Base-by-base conservation (phyloP, 2,888 invertebrate genomes). In the Subacronicta megacephala region DNA sequence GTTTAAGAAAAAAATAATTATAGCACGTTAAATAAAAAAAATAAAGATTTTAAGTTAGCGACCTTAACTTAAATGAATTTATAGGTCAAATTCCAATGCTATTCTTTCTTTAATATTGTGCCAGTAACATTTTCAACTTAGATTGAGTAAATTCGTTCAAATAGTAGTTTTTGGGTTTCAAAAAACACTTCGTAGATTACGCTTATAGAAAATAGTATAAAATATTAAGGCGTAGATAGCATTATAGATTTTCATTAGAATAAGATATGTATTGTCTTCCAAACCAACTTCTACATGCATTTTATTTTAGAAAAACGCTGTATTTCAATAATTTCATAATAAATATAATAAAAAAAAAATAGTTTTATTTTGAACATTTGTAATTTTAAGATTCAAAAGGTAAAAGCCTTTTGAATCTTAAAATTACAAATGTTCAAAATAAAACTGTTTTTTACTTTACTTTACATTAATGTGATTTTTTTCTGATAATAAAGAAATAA, bases 221-320 rank as follows among this genome's bases (percentile, higher is more conserved):
- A 20, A 36, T 0, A 9, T 9, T 43, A 36, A 23, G 7, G 0
- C 33, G 17, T 62, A 55, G 42, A 12, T 46, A 15, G 49, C 49
- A 62, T 41, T 56, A 51, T 18, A 15, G 46, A 13, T 62, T 40
- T 52, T 49, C 29, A 29, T 52, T 54, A 67, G n/a, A 51, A 20
- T 69, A 53, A 44, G 49, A 44, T 56, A 43, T 55, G 23, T 53
- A 56, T 55, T 41, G 72, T 71, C 67, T 72, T 70, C 72, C 62
- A 63, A 31, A 43, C 50, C 57, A 65, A 69, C 56, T 61, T 70
- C 65, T 61, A 37, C 47, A 42, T 43, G n/a, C 13, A 16, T 33
- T 42, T 60, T 15, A 13, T n/a, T 7, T n/a, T n/a, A n/a, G n/a
- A n/a, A n/a, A n/a, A n/a, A n/a, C n/a, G n/a, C n/a, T n/a, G n/a